Percentiles rank a stretch among this genome's conserved stretches.
phyloP scores from a whole-genome alignment of 2,888 invertebrate genomes.

The Orchesellides sinensis region DNA sequence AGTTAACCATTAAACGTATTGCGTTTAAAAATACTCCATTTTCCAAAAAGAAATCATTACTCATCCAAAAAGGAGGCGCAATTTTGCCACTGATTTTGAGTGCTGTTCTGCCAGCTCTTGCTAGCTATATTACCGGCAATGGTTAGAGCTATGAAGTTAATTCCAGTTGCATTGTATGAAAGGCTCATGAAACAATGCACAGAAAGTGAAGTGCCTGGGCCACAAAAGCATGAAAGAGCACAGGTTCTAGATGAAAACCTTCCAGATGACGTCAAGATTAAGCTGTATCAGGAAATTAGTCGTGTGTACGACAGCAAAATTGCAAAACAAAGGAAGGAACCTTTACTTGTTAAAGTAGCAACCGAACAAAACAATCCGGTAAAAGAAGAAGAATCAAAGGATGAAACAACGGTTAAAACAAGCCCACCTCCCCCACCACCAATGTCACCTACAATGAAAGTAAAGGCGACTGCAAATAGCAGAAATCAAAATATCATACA shows the following conservation, averaged over 20 bases:
- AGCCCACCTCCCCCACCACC: neutral
- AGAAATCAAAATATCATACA: neutral
- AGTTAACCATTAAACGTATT: neutral
- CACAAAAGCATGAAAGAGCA: neutral
- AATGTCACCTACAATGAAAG: neutral
- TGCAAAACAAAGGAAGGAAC: neutral
- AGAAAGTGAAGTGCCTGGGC: neutral
- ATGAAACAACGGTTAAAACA: neutral
- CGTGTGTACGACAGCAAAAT: neutral
- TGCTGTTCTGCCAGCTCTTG: neutral
- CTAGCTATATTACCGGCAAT: neutral
- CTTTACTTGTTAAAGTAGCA: neutral
- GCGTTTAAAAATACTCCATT: neutral
- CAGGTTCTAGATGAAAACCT: neutral
- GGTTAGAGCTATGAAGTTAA: slow-evolving; percentile 15
- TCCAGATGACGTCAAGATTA: slow-evolving; percentile 37
- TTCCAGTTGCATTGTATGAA: neutral
- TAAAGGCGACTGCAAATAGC: neutral
- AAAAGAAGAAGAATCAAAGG: neutral
- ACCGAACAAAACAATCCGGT: neutral
- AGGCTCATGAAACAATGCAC: neutral
- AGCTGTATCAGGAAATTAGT: slow-evolving; percentile 3
- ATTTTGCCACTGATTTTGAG: slow-evolving; percentile 11
- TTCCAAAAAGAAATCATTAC: neutral
- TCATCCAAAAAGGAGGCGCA: slow-evolving; percentile 18